A percentile compares a stretch with the other conserved stretches of the same genome.
These are phyloP conservation scores for Mycalesis mineus DNA, from an alignment of 2,888 invertebrate species.

Conservation along the genomic window DNA sequence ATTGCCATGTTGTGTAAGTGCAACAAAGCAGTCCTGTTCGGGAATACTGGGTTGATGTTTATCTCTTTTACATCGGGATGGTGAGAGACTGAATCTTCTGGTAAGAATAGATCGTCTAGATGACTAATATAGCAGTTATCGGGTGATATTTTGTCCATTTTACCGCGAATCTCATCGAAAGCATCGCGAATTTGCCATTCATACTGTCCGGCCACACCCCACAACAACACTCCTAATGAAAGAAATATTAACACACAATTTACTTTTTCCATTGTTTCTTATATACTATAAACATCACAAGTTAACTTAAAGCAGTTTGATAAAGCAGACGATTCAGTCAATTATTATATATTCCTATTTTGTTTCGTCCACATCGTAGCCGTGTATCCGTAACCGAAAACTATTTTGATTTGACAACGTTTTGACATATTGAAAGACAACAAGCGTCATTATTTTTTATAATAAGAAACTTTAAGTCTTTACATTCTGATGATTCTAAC, in stretches of 20 bases:
- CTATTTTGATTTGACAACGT: not conserved
- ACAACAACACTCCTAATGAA: conserved; percentile 62
- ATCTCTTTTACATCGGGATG: conserved; percentile 95
- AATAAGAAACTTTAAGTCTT: too few relatives aligned
- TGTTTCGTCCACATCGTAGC: conserved; percentile 8
- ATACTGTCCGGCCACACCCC: conserved; percentile 89
- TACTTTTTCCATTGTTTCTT: conserved; percentile 55
- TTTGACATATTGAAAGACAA: too few relatives aligned
- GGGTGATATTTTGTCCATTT: conserved; percentile 88
- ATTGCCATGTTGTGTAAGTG: conserved; percentile 98
- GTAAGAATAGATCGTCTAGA: conserved; percentile 88
- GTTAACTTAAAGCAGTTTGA: conserved; percentile 12
- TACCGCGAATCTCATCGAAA: conserved; percentile 91
- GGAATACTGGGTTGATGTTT: conserved; percentile 95
- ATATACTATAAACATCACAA: conserved; percentile 25
- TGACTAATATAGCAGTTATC: conserved; percentile 96
- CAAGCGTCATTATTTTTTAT: too few relatives aligned
- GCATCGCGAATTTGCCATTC: conserved; percentile 95
- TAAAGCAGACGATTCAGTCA: not conserved
- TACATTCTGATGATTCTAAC: too few relatives aligned
- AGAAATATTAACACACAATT: conserved; percentile 51
- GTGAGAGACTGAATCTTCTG: conserved; percentile 91
- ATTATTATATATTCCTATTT: conserved; percentile 8
- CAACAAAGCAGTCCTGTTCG: conserved; percentile 94
- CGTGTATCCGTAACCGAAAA: conserved; percentile 16